phyloP scores from a whole-genome alignment of 2,888 invertebrate species.

The Noctuana brunneofusca region DNA sequence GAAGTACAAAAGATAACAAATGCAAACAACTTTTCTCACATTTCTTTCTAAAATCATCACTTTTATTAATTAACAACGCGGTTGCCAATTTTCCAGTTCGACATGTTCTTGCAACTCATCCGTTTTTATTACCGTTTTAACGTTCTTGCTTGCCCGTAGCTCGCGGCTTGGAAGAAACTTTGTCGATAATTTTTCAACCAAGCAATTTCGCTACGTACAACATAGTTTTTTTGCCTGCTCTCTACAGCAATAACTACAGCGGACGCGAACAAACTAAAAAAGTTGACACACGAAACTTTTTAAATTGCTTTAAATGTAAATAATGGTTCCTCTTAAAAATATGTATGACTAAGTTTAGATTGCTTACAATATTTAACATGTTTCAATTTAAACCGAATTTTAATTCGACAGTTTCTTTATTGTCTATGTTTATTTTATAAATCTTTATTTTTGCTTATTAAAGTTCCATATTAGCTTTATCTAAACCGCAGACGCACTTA shows the following conservation, averaged over 20 bases:
- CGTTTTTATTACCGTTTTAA: slow-evolving; percentile 42
- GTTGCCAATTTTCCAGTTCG: slow-evolving; percentile 40
- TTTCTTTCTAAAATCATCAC: background rate
- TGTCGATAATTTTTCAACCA: slow-evolving; percentile 38
- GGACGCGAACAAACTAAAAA: slow-evolving; percentile 14
- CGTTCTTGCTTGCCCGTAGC: slow-evolving; percentile 27
- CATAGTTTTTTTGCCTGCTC: slow-evolving; percentile 24
- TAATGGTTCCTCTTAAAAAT: slow-evolving; percentile 5
- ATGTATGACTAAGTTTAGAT: background rate
- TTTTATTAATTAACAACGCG: background rate
- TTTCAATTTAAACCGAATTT: background rate
- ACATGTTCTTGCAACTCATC: slow-evolving; percentile 46
- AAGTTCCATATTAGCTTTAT: too few relatives aligned
- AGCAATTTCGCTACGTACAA: slow-evolving; percentile 36
- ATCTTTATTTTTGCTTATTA: too few relatives aligned
- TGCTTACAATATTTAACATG: background rate
- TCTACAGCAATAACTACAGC: slow-evolving; percentile 19
- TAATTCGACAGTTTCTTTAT: background rate
- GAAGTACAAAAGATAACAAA: background rate
- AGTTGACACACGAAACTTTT: slow-evolving; percentile 29
- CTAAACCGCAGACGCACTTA: background rate
- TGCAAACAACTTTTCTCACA: background rate
- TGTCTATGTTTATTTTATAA: background rate
- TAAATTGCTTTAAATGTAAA: slow-evolving; percentile 25
- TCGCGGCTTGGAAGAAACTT: slow-evolving; percentile 33